These are phyloP conservation scores for Meles meles DNA, from an alignment of 2,113 vertebrate species.

Conservation along the genomic window DNA sequence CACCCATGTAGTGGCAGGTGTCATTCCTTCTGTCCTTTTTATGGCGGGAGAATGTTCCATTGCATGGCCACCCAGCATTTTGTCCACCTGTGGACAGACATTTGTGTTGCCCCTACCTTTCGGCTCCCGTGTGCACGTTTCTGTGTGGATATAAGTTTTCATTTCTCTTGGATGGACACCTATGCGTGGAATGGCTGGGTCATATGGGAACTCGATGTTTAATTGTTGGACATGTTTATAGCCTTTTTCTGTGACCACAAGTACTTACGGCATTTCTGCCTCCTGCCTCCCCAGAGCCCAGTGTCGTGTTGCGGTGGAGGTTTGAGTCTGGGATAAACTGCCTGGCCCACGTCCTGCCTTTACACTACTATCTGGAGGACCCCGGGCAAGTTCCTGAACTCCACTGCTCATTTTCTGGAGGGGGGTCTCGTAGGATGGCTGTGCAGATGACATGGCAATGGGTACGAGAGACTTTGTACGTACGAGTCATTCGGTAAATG, in stretches of 20 bases:
- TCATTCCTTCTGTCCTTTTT: background rate
- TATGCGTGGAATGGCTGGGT: background rate
- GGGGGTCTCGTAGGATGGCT: background rate
- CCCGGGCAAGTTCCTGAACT: background rate
- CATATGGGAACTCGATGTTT: background rate
- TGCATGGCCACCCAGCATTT: rapidly evolving
- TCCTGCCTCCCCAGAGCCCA: background rate
- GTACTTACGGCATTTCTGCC: background rate
- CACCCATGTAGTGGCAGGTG: no score
- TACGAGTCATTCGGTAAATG: background rate
- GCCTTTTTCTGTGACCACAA: background rate
- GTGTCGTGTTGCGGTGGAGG: background rate
- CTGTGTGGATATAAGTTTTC: background rate
- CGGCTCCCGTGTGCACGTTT: background rate
- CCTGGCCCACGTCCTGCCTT: background rate
- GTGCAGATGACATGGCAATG: background rate
- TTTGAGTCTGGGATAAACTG: background rate
- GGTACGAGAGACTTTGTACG: background rate
- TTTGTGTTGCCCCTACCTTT: background rate
- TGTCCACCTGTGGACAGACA: background rate
- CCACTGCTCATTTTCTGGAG: background rate
- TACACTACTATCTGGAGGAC: background rate
- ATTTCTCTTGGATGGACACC: background rate
- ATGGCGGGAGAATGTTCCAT: background rate
- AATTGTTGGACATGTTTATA: background rate